Conservation (phyloP, 2,113 vertebrate species). For the Phoxinus phoxinus region DNA sequence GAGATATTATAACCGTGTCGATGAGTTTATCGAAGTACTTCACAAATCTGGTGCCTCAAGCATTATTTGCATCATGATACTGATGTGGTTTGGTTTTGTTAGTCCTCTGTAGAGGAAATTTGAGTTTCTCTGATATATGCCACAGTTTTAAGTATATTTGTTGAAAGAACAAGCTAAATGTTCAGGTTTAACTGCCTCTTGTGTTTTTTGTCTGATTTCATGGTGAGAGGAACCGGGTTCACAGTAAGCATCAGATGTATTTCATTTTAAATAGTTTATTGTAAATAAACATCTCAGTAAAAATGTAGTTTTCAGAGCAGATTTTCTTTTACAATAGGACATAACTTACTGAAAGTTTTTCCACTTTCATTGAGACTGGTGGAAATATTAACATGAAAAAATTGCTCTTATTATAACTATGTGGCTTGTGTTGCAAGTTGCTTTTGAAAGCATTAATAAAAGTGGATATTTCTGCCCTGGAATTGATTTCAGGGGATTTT, state of each 20-base stretch:
- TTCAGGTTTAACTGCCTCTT: not conserved
- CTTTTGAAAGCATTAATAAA: too few species aligned
- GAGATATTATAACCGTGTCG: conserved; percentile 42
- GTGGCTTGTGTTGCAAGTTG: too few species aligned
- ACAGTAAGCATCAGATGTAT: too few species aligned
- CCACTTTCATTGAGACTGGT: not conserved
- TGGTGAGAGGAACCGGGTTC: not conserved
- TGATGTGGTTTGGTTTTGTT: not conserved
- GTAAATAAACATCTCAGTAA: not conserved
- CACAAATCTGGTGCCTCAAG: not conserved
- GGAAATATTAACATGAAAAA: not conserved
- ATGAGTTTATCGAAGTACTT: not conserved
- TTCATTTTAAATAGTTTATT: too few species aligned
- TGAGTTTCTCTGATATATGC: not conserved
- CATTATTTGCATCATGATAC: not conserved
- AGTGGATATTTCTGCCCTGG: too few species aligned
- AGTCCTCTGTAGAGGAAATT: not conserved
- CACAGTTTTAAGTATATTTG: not conserved
- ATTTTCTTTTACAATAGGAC: not conserved
- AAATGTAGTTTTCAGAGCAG: not conserved
- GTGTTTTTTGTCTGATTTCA: not conserved
- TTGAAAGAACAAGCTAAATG: not conserved
- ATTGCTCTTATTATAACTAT: too few species aligned
- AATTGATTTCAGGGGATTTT: too few species aligned
- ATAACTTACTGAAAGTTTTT: not conserved